Evolutionary conservation across 2,797 vertebrate species (phyloP).

Genomic region (Erpetoichthys calabaricus): DNA sequence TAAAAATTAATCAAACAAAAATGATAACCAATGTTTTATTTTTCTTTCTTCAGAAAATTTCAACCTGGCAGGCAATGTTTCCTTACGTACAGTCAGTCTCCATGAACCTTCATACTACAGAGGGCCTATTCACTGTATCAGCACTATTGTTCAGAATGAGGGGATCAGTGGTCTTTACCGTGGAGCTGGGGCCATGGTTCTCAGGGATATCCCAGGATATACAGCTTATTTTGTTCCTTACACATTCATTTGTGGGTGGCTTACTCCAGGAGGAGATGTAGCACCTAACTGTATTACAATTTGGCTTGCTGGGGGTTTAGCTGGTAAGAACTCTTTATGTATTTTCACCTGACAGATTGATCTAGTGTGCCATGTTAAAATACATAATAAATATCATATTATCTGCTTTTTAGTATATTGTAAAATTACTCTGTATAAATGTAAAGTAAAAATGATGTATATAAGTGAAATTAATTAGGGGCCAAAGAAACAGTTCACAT

Average conservation of each 20-base stretch:
- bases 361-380: too few relatives aligned
- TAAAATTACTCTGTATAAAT: too few relatives aligned
- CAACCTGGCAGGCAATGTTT: slow-evolving; percentile 39
- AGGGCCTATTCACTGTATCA: slow-evolving; percentile 78
- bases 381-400: too few relatives aligned
- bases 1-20: not conserved
- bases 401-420: too few relatives aligned
- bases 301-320: slow-evolving; percentile 80
- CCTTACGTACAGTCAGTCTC: slow-evolving; percentile 30
- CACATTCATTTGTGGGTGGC: slow-evolving; percentile 56
- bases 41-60: slow-evolving; percentile 42
- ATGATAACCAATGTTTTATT: slow-evolving; percentile 2
- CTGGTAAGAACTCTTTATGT: slow-evolving; percentile 63
- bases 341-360: too few relatives aligned
- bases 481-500: too few relatives aligned
- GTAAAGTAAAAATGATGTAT: too few relatives aligned
- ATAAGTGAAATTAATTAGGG: too few relatives aligned
- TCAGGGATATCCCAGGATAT: slow-evolving; percentile 85
- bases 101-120: slow-evolving; percentile 43
- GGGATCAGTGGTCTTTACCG: slow-evolving; percentile 76
- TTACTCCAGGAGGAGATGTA: slow-evolving; percentile 45
- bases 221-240: slow-evolving; percentile 86
- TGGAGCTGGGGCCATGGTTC: slow-evolving; percentile 72
- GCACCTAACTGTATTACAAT: slow-evolving; percentile 53
- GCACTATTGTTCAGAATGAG: slow-evolving; percentile 63